phyloP scores from a whole-genome alignment of 2,797 vertebrate species.

The Centropyge bicolor region DNA sequence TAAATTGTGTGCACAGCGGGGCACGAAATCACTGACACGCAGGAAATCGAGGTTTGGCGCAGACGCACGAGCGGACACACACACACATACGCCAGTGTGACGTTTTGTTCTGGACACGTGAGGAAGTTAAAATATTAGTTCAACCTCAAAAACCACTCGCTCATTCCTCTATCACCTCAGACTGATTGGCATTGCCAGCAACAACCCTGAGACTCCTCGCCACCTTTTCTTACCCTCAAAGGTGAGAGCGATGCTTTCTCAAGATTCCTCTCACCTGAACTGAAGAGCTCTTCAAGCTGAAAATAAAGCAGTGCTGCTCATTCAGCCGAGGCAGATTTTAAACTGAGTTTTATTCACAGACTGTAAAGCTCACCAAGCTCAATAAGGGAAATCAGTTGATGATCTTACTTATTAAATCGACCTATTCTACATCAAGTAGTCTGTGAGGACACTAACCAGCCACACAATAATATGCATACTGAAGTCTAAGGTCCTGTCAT shows the following conservation, averaged over 20 bases:
- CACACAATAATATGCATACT: constrained; percentile 1
- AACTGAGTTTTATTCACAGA: constrained; percentile 8
- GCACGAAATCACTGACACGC: constrained; percentile 40
- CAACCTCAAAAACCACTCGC: neutral
- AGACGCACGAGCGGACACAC: constrained; percentile 20
- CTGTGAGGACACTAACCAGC: neutral
- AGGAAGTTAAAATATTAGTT: constrained; percentile 13
- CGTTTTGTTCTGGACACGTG: neutral
- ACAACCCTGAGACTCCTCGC: neutral
- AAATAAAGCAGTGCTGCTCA: constrained; percentile 34
- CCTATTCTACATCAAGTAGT: neutral
- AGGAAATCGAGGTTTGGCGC: constrained; percentile 24
- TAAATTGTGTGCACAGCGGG: constrained; percentile 38
- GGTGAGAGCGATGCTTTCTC: neutral
- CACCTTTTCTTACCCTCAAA: constrained; percentile 1
- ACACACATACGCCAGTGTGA: neutral
- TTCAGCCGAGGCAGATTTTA: constrained; percentile 11
- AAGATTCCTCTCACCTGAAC: constrained; percentile 16
- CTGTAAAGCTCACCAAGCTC: neutral
- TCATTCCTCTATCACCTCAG: neutral
- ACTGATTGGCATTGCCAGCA: neutral
- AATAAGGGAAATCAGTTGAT: constrained; percentile 6
- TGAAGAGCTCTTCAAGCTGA: constrained; percentile 13
- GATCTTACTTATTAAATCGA: neutral
- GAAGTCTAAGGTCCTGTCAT: constrained; percentile 4